Evolutionary conservation across 1,140 invertebrate species (phyloP).

Genomic region (Rhagoletis pomonella): DNA sequence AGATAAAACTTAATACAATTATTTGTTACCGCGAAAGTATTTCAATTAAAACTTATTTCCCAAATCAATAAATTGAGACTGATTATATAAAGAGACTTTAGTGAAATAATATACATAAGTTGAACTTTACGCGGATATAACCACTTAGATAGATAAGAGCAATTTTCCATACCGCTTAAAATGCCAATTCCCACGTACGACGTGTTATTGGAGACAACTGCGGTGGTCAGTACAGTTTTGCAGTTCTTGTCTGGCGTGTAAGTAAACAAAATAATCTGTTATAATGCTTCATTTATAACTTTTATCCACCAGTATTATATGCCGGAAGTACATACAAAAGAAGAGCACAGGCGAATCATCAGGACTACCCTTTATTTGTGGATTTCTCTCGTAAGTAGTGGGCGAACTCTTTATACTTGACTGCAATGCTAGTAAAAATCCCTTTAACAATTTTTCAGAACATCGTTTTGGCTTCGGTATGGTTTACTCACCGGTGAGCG

Average conservation of each 20-base stretch:
- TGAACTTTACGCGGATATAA: neutral
- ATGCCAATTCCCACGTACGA: constrained; percentile 59
- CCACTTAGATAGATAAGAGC: neutral
- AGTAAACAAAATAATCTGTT: constrained; percentile 55
- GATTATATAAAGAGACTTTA: neutral
- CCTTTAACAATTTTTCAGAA: constrained; percentile 56
- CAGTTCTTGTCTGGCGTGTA: constrained; percentile 81
- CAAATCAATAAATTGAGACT: neutral
- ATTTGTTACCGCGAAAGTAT: neutral
- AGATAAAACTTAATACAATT: neutral
- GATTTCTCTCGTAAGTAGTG: constrained; percentile 82
- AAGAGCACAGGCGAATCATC: constrained; percentile 77
- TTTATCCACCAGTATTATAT: constrained; percentile 65
- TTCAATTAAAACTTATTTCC: neutral
- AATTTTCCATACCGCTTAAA: neutral
- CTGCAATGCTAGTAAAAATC: neutral
- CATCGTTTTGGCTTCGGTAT: constrained; percentile 80
- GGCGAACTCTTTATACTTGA: neutral
- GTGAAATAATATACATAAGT: neutral
- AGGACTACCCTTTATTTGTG: constrained; percentile 83
- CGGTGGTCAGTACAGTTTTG: constrained; percentile 81
- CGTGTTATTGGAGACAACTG: constrained; percentile 75
- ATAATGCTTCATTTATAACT: constrained; percentile 52
- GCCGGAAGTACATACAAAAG: constrained; percentile 72
- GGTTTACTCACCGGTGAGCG: constrained; percentile 80